Conservation (phyloP, 1,140 invertebrate genomes). For the Ceratina calcarata region DNA sequence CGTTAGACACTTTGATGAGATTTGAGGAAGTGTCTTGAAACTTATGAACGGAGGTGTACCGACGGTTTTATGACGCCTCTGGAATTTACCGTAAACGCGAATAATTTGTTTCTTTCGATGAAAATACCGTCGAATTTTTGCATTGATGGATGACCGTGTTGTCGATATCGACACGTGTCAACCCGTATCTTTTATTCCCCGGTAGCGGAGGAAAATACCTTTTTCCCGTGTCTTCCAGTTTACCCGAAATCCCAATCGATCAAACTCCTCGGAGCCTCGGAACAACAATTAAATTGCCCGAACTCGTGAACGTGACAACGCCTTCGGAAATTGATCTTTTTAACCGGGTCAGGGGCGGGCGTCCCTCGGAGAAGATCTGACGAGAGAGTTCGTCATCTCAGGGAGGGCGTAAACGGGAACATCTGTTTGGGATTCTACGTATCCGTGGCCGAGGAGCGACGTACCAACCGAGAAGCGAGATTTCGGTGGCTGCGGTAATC, state of each 20-base stretch:
- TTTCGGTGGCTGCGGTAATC: constrained; percentile 64
- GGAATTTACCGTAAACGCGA: constrained; percentile 13
- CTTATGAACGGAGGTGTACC: too few species aligned
- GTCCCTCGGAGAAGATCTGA: too few species aligned
- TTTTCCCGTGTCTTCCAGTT: not conserved
- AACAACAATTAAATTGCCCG: not conserved
- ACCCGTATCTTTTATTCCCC: constrained; percentile 14
- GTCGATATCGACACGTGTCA: constrained; percentile 17
- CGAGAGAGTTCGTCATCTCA: not conserved
- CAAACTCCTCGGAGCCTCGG: not conserved
- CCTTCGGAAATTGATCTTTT: not conserved
- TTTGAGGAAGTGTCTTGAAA: too few species aligned
- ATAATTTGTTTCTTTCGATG: constrained; percentile 6
- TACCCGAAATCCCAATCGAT: constrained; percentile 2
- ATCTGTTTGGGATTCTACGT: constrained; percentile 73
- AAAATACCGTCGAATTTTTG: not conserved
- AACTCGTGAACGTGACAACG: not conserved
- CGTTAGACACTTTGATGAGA: too few species aligned
- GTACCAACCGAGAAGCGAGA: constrained; percentile 54
- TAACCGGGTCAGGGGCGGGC: not conserved
- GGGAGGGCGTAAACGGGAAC: constrained; percentile 68
- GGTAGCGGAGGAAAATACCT: not conserved
- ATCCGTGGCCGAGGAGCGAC: constrained; percentile 53
- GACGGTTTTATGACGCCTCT: not conserved
- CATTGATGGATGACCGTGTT: constrained; percentile 9